Evolutionary conservation across 1,140 invertebrate species (phyloP), one percentile per base, ranked within the genome.

Genomic region (Caerostris extrusa): DNA sequence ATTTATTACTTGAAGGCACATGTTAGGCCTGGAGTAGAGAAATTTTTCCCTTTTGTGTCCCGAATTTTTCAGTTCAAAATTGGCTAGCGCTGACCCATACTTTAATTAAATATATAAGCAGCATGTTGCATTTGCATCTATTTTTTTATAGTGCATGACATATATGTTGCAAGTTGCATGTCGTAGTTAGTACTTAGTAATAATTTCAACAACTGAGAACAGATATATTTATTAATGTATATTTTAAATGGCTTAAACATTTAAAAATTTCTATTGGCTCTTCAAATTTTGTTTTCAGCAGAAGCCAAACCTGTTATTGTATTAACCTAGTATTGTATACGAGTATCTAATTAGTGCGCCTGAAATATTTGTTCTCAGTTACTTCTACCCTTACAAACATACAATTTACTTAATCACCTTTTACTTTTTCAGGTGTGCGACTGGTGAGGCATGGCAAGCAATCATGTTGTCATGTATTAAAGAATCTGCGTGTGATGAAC

Each of bases 391-490:
- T 5, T 5, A 50, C 5, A 50, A 53, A 14, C 34, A 17, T 12
- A 3, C 7, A 77, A 4, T 77, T 50, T 77, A 17, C 8, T 14
- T 64, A 50, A 77, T 77, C 53, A 12, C 10, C 7, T 10, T 77
- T 50, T 77, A 77, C 10, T 8, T 77, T 34, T 4, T 57, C 95
- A 99, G 99, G 96, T 99, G 99, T 97, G 99, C 99, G 34, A 99
- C 99, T 83, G 99, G 99, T 90, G 99, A 99, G 97, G 98, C 98
- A 69, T 99, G 99, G 99, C 99, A 99, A 95, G 98, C 98, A 96
- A 99, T 99, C 95, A 99, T 99, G 99, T 97, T 99, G 96, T 98
- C 98, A 53, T 99, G 99, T 96, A 97, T 98, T 86, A 98, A 98
- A 96, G 97, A 97, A 67, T 97, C 97, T 93, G 96, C 96, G 57